Conservation (phyloP, 2,888 invertebrate genomes). For the Tanypteryx hageni region DNA sequence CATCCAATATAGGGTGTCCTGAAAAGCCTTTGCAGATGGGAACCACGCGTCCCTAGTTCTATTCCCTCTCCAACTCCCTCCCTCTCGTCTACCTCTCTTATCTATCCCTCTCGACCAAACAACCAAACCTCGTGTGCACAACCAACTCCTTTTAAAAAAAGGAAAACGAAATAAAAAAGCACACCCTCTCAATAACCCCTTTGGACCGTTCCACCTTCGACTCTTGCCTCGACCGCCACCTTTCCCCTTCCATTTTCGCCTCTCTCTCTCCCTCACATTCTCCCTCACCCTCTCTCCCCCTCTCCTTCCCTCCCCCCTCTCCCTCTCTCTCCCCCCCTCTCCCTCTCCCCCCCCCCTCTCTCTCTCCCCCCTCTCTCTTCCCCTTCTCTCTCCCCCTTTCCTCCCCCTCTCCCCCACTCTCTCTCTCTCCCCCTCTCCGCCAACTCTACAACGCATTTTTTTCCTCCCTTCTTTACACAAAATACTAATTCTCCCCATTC, state of each 20-base stretch:
- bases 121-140: background rate
- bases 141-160: background rate
- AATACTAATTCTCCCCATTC: conserved; percentile 28
- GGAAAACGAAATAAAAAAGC: background rate
- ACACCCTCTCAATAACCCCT: background rate
- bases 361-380: too few species aligned
- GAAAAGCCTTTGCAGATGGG: conserved; percentile 1
- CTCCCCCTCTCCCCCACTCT: too few species aligned
- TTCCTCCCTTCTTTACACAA: background rate
- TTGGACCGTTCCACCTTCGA: background rate
- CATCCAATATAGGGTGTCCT: conserved; percentile 14
- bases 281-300: too few species aligned
- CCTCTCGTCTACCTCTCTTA: background rate
- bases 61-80: background rate
- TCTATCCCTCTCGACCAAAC: too few species aligned
- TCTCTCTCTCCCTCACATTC: too few species aligned
- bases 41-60: conserved; percentile 5
- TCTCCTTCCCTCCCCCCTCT: too few species aligned
- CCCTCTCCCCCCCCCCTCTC: too few species aligned
- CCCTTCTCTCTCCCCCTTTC: too few species aligned
- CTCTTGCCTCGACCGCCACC: background rate
- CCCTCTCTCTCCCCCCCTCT: too few species aligned
- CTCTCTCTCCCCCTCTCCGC: too few species aligned
- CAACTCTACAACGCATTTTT: too few species aligned
- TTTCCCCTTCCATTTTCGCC: background rate